These are phyloP conservation scores for Rhagonycha lutea DNA, from an alignment of 2,888 invertebrate genomes.

Conservation along the genomic window DNA sequence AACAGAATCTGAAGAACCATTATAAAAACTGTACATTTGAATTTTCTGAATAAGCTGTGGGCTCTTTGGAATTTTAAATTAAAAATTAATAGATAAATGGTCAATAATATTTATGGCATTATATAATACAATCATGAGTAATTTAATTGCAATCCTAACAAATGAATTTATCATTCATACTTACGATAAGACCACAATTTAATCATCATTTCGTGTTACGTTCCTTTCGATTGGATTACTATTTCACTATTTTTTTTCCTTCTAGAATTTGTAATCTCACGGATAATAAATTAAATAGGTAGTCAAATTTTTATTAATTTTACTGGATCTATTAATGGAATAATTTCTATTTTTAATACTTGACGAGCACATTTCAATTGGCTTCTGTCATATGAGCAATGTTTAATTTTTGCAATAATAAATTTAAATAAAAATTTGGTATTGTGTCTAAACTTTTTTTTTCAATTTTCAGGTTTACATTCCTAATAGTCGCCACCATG, in stretches of 20 bases:
- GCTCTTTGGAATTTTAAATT: neutral
- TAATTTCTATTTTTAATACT: neutral
- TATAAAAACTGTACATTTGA: neutral
- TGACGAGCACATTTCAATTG: neutral
- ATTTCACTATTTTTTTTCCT: neutral
- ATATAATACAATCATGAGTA: neutral
- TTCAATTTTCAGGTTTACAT: constrained; percentile 36
- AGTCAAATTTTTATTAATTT: neutral
- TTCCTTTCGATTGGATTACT: neutral
- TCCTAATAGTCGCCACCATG: constrained; percentile 44
- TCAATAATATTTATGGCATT: neutral
- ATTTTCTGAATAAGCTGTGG: neutral
- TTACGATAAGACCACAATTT: neutral
- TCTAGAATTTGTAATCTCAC: neutral
- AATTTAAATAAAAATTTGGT: neutral
- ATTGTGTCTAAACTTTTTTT: constrained; percentile 28
- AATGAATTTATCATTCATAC: neutral
- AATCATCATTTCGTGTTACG: neutral
- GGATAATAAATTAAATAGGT: neutral
- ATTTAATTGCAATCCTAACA: neutral
- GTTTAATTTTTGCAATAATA: neutral
- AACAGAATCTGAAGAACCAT: too few species aligned
- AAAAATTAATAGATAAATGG: neutral
- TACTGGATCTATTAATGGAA: neutral
- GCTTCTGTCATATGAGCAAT: neutral